Base-by-base conservation (phyloP, 1,140 invertebrate genomes). In the Latrodectus geometricus region DNA sequence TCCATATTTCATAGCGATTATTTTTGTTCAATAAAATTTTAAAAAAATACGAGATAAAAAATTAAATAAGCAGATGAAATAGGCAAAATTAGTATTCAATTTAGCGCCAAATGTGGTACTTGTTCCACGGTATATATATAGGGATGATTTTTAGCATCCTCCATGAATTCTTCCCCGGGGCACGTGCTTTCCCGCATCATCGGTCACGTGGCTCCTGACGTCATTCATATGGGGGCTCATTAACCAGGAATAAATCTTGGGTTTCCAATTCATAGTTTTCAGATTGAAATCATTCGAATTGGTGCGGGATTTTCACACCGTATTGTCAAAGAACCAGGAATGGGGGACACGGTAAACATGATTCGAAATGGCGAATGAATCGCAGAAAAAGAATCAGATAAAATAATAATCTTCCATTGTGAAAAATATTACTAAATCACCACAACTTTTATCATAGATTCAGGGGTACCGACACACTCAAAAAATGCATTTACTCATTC, bases 121-220 rank as follows among this genome's bases (percentile, higher is more conserved):
- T 35, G 35, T 35, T 35, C 35, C 35, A 3, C 2, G 35, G 35
- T 35, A 35, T 35, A 35, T n/a, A n/a, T 35, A 35, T 35, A 35
- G 35, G 35, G 35, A 35, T 61, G 54, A 61, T 50, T 70, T 48
- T 61, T 23, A 15, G 12, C 70, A 49, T 50, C 54, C 54, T 7
- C n/a, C 17, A 72, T 21, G 14, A 49, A 81, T 72, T 74, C 56
- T 15, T 11, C 80, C 23, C 70, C 12, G 11, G 12, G 80, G 54
- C 80, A 83, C 80, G 80, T 74, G 80, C 48, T 17, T 65, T 74
- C 80, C 80, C 80, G 80, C 80, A 83, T 83, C n/a, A 17, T 21
- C 21, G 52, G 70, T 83, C 80, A 74, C 80, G 80, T 74, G 80
- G 4, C 69, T 15, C 9, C 48, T 83, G 80, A 83, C 80, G 80